phyloP scores from a whole-genome alignment of 2,113 vertebrate species.

The Pluvialis apricaria region DNA sequence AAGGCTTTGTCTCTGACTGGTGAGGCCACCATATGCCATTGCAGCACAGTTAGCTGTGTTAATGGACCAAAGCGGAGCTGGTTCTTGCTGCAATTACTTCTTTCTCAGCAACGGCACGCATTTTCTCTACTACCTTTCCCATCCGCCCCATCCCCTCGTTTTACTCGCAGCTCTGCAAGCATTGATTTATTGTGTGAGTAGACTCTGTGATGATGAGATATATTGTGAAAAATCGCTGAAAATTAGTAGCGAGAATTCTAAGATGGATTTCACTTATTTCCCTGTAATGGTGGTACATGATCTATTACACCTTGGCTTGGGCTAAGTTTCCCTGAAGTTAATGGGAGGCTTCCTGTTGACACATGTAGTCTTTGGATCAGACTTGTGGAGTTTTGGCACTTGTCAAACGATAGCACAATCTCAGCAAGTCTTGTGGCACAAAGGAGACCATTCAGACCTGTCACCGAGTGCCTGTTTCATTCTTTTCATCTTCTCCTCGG shows the following conservation, averaged over 20 bases:
- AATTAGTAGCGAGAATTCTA: neutral
- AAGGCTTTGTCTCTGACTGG: neutral
- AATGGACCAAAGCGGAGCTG: neutral
- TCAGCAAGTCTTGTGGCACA: constrained; percentile 44
- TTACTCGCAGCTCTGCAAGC: neutral
- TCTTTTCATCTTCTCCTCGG: constrained; percentile 29
- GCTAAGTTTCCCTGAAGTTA: constrained; percentile 38
- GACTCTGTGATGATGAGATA: constrained; percentile 19
- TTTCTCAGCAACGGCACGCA: neutral
- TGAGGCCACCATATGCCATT: neutral
- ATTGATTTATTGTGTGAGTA: constrained; percentile 41
- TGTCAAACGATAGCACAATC: constrained; percentile 27
- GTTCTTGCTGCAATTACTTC: neutral
- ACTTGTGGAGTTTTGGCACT: constrained; percentile 43
- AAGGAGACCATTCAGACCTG: constrained; percentile 49
- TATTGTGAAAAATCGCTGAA: neutral
- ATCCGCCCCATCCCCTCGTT: neutral
- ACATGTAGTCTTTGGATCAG: constrained; percentile 26
- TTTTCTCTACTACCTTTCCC: neutral
- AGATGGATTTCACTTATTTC: constrained; percentile 23
- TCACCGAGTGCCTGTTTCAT: constrained; percentile 3
- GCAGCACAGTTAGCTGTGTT: neutral
- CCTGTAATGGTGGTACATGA: neutral
- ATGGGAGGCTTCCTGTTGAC: constrained; percentile 56
- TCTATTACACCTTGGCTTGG: constrained; percentile 18